Percentiles rank a stretch among this genome's conserved stretches.
Evolutionary conservation across 1,140 invertebrate species (phyloP).

Genomic region (Pogonomyrmex californicus): DNA sequence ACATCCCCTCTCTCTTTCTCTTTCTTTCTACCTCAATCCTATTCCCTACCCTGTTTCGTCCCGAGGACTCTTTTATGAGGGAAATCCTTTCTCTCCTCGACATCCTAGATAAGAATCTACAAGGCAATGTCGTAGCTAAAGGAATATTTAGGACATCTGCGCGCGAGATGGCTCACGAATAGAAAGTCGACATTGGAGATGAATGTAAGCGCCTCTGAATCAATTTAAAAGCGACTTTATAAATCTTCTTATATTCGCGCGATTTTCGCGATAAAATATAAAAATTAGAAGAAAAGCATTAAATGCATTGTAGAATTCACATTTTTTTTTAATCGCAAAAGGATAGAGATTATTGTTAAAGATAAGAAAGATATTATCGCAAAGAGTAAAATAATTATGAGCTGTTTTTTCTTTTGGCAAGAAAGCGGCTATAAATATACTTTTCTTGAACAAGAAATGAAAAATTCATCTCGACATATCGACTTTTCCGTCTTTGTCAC

Average conservation of each 20-base stretch:
- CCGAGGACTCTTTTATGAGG: constrained; percentile 73
- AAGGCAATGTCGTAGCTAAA: constrained; percentile 74
- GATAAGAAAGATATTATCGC: not conserved
- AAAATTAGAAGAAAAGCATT: not conserved
- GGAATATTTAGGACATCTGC: constrained; percentile 67
- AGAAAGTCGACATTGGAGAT: constrained; percentile 50
- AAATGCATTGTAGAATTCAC: not conserved
- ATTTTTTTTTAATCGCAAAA: not conserved
- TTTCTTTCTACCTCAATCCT: constrained; percentile 17
- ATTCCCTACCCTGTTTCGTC: constrained; percentile 79
- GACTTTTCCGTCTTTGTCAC: constrained; percentile 46
- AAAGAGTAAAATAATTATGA: not conserved
- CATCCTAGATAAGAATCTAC: constrained; percentile 73
- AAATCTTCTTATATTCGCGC: not conserved
- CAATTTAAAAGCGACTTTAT: constrained; percentile 11
- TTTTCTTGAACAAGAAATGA: not conserved
- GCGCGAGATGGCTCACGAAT: constrained; percentile 65
- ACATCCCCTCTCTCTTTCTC: constrained; percentile 21
- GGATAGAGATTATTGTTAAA: not conserved
- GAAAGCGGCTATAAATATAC: not conserved
- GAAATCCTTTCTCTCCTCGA: constrained; percentile 68
- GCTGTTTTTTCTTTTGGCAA: constrained; percentile 13
- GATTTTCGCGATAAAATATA: not conserved
- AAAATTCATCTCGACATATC: constrained; percentile 42
- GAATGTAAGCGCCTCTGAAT: constrained; percentile 24